These are phyloP conservation scores for Stenodema calcarata DNA, from an alignment of 2,888 invertebrate species.

Conservation along the genomic window DNA sequence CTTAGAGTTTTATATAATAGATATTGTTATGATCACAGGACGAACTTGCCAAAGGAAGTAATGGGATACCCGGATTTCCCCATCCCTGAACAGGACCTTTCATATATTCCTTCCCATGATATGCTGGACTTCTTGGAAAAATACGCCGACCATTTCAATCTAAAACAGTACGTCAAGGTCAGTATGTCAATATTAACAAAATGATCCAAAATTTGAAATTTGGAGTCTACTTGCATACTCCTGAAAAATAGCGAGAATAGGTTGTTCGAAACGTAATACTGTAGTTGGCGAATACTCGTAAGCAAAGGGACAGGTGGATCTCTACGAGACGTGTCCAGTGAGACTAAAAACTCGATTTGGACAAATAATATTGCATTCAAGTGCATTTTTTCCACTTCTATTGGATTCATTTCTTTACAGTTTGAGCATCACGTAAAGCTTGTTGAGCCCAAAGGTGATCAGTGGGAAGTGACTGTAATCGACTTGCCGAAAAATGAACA, in stretches of 20 bases:
- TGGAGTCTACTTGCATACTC: no score
- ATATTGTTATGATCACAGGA: slow-evolving; percentile 67
- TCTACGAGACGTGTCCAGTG: no score
- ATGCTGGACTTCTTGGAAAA: slow-evolving; percentile 73
- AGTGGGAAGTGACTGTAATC: slow-evolving; percentile 65
- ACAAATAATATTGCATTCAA: no score
- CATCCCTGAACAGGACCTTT: slow-evolving; percentile 67
- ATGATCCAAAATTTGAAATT: no score
- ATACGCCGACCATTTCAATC: slow-evolving; percentile 71
- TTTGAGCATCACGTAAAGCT: slow-evolving; percentile 57
- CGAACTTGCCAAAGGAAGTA: slow-evolving; percentile 90
- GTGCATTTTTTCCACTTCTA: not conserved
- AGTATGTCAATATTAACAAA: not conserved
- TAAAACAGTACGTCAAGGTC: slow-evolving; percentile 72
- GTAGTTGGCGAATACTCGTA: no score
- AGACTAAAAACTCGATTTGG: no score
- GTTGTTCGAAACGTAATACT: no score
- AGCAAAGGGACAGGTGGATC: no score
- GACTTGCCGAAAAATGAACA: slow-evolving; percentile 63
- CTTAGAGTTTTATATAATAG: no score
- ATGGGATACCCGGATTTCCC: slow-evolving; percentile 82
- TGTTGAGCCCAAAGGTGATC: slow-evolving; percentile 58
- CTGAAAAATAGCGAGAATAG: no score
- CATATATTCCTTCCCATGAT: slow-evolving; percentile 72
- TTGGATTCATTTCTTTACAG: slow-evolving; percentile 49